Conservation (phyloP, 2,113 vertebrate species). For the Muntiacus reevesi region DNA sequence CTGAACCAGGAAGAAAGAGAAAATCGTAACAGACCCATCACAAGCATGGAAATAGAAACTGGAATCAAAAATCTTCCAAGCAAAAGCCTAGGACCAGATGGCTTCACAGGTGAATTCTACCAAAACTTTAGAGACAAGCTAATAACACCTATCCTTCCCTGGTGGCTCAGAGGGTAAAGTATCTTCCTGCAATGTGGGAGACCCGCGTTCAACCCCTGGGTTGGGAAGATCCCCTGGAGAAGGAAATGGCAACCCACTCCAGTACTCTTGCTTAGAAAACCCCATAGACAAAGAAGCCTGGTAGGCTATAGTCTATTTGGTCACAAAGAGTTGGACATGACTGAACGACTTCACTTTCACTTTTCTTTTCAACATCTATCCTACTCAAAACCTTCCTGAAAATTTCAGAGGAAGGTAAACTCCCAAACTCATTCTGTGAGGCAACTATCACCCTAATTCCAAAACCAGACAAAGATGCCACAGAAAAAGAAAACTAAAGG, state of each 20-base stretch:
- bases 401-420: not conserved
- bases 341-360: not conserved
- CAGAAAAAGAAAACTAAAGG: not conserved
- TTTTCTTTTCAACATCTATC: not conserved
- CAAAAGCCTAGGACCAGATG: not conserved
- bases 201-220: rapidly evolving
- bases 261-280: not conserved
- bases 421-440: not conserved
- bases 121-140: not conserved
- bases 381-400: not conserved
- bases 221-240: not conserved
- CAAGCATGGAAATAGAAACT: not conserved
- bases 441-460: not conserved
- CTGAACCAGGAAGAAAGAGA: not conserved
- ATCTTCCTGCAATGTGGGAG: not conserved
- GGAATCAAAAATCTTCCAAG: not conserved
- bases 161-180: not conserved
- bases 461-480: not conserved
- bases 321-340: rapidly evolving
- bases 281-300: not conserved
- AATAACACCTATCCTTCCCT: not conserved
- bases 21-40: not conserved
- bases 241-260: not conserved
- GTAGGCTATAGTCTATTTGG: not conserved
- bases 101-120: not conserved